Percentiles rank a stretch among this genome's conserved stretches.
Conservation (phyloP, 2,888 invertebrate species). For the Selenia dentaria region DNA sequence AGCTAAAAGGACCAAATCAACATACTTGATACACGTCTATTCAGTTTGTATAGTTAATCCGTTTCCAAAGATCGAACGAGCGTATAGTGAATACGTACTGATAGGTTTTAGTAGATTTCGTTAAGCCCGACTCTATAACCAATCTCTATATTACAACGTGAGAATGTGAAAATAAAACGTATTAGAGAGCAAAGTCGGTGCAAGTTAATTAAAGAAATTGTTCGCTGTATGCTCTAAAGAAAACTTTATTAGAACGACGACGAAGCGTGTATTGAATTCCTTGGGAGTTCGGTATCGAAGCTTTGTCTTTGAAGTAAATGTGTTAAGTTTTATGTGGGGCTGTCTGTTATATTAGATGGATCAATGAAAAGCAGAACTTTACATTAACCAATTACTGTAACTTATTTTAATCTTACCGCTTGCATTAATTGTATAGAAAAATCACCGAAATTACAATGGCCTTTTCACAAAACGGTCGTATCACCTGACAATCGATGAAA, state of each 20-base stretch:
- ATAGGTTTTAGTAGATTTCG: constrained; percentile 23
- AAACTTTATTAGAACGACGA: constrained; percentile 19
- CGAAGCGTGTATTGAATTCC: constrained; percentile 12
- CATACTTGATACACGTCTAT: constrained; percentile 1
- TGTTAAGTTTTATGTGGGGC: too few species aligned
- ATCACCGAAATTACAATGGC: too few species aligned
- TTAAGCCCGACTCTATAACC: constrained; percentile 11
- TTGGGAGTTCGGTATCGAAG: constrained; percentile 3
- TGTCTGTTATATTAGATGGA: too few species aligned
- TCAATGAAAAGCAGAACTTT: too few species aligned
- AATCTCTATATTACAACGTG: constrained; percentile 9
- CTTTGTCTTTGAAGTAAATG: constrained; percentile 5
- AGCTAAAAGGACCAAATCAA: not conserved
- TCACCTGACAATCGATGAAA: too few species aligned
- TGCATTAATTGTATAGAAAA: too few species aligned
- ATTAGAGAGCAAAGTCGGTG: constrained; percentile 6
- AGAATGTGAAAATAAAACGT: constrained; percentile 12
- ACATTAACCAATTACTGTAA: too few species aligned
- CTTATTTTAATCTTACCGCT: too few species aligned
- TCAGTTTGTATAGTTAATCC: constrained; percentile 28
- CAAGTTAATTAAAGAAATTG: constrained; percentile 26
- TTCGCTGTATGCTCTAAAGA: constrained; percentile 14
- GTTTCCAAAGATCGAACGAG: constrained; percentile 23
- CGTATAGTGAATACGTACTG: constrained; percentile 22
- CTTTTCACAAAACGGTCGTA: too few species aligned